phyloP scores from a whole-genome alignment of 2,797 vertebrate genomes.

The Phrynocephalus vlangalii region DNA sequence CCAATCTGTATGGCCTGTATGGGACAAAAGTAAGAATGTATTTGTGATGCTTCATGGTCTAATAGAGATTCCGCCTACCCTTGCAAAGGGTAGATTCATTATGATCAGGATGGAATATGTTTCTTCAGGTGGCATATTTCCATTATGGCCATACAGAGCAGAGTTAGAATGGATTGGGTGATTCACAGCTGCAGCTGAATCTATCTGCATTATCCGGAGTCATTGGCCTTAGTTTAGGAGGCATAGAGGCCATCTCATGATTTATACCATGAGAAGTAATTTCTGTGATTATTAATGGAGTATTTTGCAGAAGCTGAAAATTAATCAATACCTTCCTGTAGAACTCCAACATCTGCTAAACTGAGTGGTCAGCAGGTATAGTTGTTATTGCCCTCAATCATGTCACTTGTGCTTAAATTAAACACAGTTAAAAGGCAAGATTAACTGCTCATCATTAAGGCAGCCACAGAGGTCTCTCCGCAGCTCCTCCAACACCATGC shows the following conservation, averaged over 20 bases:
- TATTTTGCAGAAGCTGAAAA: neutral
- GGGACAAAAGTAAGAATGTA: no score
- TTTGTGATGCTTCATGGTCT: no score
- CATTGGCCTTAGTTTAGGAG: neutral
- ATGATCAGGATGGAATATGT: neutral
- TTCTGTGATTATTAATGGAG: neutral
- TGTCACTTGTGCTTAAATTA: conserved; percentile 3
- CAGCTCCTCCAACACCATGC: conserved; percentile 14
- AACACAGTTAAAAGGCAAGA: conserved; percentile 38
- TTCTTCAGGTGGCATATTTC: no score
- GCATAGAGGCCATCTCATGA: neutral
- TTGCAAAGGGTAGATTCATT: neutral
- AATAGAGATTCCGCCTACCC: no score
- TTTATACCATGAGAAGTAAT: neutral
- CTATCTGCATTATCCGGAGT: neutral
- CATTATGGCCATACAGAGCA: neutral
- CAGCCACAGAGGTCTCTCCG: conserved; percentile 10
- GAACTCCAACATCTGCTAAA: neutral
- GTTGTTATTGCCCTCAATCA: conserved; percentile 2
- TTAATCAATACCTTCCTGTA: neutral
- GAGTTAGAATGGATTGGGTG: neutral
- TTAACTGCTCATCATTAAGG: conserved; percentile 30
- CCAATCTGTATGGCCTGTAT: no score
- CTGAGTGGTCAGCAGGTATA: neutral
- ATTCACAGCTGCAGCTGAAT: neutral